A percentile compares a stretch with the other conserved stretches of the same genome.
These are phyloP conservation scores for Phyllotis vaccarum DNA, from an alignment of 2,797 vertebrate species.

Conservation along the genomic window DNA sequence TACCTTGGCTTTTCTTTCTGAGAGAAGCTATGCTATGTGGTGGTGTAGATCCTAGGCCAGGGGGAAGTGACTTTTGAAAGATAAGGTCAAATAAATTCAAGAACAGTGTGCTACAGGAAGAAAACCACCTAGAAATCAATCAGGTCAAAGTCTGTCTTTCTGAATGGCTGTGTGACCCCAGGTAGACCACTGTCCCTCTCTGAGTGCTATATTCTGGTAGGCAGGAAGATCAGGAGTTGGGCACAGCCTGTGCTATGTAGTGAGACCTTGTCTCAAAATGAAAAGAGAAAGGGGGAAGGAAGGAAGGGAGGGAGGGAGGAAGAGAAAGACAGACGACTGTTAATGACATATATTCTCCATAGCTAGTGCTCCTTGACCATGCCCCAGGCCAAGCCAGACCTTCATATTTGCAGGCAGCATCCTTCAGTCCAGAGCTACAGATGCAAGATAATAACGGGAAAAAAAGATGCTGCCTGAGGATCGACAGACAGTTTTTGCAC, in stretches of 20 bases:
- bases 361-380: neutral
- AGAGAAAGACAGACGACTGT: neutral
- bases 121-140: neutral
- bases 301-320: too few relatives aligned
- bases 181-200: neutral
- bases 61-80: conserved; percentile 20
- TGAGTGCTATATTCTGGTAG: neutral
- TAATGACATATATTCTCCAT: neutral
- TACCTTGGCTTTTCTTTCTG: neutral
- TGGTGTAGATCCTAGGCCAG: conserved; percentile 13
- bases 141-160: neutral
- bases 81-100: neutral
- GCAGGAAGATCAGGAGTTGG: neutral
- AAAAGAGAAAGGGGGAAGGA: too few relatives aligned
- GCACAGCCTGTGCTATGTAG: neutral
- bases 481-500: neutral
- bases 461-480: neutral
- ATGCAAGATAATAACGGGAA: neutral
- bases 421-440: neutral
- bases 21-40: neutral
- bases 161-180: neutral
- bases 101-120: neutral
- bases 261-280: neutral
- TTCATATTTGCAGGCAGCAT: neutral
- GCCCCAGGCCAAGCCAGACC: neutral